phyloP scores from a whole-genome alignment of 2,888 invertebrate genomes.

The Notodonta dromedarius region DNA sequence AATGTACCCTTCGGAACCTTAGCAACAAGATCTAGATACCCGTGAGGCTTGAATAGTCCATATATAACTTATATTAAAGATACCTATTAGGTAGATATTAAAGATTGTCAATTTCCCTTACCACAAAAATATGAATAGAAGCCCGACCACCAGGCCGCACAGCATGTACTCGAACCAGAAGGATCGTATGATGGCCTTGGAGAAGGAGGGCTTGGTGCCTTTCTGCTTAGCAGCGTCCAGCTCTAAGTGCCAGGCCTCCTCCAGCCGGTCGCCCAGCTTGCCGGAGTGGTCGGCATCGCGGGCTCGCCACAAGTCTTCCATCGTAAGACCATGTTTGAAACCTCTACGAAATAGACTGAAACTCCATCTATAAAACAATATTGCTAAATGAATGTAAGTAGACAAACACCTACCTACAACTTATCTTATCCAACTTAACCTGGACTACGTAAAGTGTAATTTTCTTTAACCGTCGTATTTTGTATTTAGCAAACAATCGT shows the following conservation, averaged over 20 bases:
- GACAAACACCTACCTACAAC: too few species aligned
- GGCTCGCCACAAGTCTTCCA: slow-evolving; percentile 87
- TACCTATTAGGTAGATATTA: too few species aligned
- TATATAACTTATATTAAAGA: too few species aligned
- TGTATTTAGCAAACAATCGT: too few species aligned
- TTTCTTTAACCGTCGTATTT: too few species aligned
- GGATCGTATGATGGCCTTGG: slow-evolving; percentile 84
- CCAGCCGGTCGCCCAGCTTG: slow-evolving; percentile 86
- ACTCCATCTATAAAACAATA: slow-evolving; percentile 84
- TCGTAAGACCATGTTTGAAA: slow-evolving; percentile 84
- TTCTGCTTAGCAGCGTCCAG: slow-evolving; percentile 71
- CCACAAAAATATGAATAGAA: slow-evolving; percentile 85
- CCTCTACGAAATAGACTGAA: slow-evolving; percentile 86
- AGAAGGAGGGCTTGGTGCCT: slow-evolving; percentile 84
- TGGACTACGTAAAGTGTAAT: too few species aligned
- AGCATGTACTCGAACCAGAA: slow-evolving; percentile 85
- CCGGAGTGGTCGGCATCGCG: slow-evolving; percentile 86
- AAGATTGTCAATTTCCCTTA: slow-evolving; percentile 55
- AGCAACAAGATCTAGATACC: too few species aligned
- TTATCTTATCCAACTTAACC: too few species aligned
- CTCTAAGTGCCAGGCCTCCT: slow-evolving; percentile 87
- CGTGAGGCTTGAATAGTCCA: too few species aligned
- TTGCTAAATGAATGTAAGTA: too few species aligned
- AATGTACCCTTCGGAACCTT: too few species aligned
- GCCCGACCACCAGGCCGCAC: slow-evolving; percentile 83